These are phyloP conservation scores for Daktulosphaira vitifoliae DNA, from an alignment of 1,140 invertebrate genomes.

Conservation along the genomic window DNA sequence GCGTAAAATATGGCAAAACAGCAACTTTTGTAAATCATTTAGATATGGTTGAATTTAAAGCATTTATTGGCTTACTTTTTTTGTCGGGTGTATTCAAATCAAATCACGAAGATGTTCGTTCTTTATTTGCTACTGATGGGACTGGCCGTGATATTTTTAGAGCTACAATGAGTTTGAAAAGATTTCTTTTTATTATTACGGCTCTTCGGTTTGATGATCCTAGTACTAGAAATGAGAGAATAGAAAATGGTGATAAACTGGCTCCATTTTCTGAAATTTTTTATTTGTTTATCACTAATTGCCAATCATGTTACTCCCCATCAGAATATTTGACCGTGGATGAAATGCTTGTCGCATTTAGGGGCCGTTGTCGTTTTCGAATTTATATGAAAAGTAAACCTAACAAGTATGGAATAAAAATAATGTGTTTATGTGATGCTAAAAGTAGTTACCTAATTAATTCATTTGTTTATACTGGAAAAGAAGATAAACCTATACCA, in stretches of 20 bases:
- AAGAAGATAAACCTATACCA: conserved; percentile 40
- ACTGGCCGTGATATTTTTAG: conserved; percentile 7
- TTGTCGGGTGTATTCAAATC: background rate
- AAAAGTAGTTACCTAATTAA: conserved; percentile 40
- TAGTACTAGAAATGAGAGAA: background rate
- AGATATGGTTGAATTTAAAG: background rate
- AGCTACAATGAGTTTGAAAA: background rate
- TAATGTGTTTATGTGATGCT: conserved; percentile 39
- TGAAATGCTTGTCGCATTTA: conserved; percentile 44
- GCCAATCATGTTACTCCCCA: conserved; percentile 39
- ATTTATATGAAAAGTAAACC: conserved; percentile 45
- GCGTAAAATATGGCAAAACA: background rate
- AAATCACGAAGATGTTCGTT: conserved; percentile 1
- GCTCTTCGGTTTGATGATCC: background rate
- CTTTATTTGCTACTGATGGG: conserved; percentile 6
- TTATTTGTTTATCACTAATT: conserved; percentile 41
- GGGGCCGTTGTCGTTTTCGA: conserved; percentile 43
- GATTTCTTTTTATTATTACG: background rate
- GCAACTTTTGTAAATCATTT: background rate
- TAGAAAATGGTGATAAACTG: background rate
- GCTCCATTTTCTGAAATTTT: conserved; percentile 20
- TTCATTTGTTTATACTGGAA: conserved; percentile 40
- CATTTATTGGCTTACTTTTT: conserved; percentile 39
- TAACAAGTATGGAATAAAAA: conserved; percentile 45
- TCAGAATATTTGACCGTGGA: conserved; percentile 41